Evolutionary conservation across 2,888 invertebrate genomes (phyloP).

Genomic region (Platycheirus rosarum): DNA sequence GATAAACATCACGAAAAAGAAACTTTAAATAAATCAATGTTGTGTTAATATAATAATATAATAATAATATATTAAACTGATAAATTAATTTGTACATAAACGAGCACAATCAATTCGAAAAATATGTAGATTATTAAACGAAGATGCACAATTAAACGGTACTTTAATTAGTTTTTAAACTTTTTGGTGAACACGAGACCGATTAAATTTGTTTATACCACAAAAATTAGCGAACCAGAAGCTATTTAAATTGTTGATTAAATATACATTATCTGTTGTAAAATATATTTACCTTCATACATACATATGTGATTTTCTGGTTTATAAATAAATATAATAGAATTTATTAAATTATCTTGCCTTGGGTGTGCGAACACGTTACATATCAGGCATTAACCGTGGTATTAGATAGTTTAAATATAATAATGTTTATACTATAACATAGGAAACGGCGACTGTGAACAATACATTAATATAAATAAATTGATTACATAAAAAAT

Average conservation of each 20-base stretch:
- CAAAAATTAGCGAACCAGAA: too few species aligned
- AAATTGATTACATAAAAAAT: slow-evolving; percentile 46
- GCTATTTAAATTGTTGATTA: too few species aligned
- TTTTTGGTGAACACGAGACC: slow-evolving; percentile 7
- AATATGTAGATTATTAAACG: slow-evolving; percentile 10
- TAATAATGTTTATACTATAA: slow-evolving; percentile 14
- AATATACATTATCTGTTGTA: too few species aligned
- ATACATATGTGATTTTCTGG: not conserved
- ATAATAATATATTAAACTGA: slow-evolving; percentile 10
- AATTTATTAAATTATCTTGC: not conserved
- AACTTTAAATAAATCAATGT: slow-evolving; percentile 35
- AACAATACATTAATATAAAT: slow-evolving; percentile 20
- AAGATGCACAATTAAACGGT: slow-evolving; percentile 46
- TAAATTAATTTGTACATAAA: slow-evolving; percentile 61
- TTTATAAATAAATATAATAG: not conserved
- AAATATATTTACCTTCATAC: not conserved
- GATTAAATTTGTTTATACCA: not conserved
- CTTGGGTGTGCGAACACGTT: not conserved
- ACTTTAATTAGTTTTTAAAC: slow-evolving; percentile 44
- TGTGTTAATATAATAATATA: slow-evolving; percentile 9
- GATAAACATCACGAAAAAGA: slow-evolving; percentile 32
- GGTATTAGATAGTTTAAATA: slow-evolving; percentile 10
- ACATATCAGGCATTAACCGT: not conserved
- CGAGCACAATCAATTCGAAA: slow-evolving; percentile 53
- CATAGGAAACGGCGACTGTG: not conserved